These are phyloP conservation scores for Colletes latitarsis DNA, from an alignment of 1,140 invertebrate genomes.

Conservation along the genomic window DNA sequence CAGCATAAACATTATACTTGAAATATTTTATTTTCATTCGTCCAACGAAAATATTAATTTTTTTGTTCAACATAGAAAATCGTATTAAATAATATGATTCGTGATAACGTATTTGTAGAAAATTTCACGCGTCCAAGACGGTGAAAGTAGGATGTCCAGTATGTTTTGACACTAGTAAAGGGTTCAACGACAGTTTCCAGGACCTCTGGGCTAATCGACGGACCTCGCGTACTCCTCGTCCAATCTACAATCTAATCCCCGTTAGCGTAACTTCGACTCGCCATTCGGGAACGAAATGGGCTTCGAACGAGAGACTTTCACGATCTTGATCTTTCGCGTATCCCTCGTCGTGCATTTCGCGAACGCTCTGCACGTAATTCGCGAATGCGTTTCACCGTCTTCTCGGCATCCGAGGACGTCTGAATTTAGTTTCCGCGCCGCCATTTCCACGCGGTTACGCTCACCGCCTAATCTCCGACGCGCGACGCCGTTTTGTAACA, in stretches of 20 bases:
- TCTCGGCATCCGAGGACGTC: background rate
- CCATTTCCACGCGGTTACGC: background rate
- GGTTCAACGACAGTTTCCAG: background rate
- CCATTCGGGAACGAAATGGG: background rate
- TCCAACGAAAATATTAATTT: too few relatives aligned
- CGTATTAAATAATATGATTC: too few relatives aligned
- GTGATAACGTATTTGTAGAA: too few relatives aligned
- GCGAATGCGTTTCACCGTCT: background rate
- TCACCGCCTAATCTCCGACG: background rate
- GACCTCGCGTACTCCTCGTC: background rate
- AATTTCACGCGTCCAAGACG: too few relatives aligned
- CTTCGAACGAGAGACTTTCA: background rate
- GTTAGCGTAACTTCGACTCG: background rate
- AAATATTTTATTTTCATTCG: too few relatives aligned
- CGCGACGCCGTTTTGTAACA: background rate
- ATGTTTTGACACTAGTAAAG: too few relatives aligned
- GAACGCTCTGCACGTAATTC: background rate
- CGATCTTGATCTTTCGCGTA: background rate
- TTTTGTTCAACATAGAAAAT: too few relatives aligned
- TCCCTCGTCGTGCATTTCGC: background rate
- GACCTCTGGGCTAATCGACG: background rate
- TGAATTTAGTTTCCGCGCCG: background rate
- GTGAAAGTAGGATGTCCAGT: too few relatives aligned
- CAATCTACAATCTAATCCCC: background rate
- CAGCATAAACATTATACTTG: too few relatives aligned